Conservation (phyloP, 37 sponge, comb jelly and placozoan species). For the Hormiphora californensis region DNA sequence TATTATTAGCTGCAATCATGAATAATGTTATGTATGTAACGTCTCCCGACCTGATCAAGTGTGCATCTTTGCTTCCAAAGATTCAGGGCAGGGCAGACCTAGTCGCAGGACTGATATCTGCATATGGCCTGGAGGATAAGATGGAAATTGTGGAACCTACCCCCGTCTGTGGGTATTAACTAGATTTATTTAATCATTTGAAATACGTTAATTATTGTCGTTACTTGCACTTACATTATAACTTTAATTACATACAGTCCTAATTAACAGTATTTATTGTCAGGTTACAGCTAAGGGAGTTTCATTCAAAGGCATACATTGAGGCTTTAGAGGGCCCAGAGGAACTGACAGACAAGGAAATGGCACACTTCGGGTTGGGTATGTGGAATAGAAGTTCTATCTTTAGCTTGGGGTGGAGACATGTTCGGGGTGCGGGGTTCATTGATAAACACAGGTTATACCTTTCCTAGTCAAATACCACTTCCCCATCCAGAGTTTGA, state of each 20-base stretch:
- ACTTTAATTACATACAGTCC: no score
- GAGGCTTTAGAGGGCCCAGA: background rate
- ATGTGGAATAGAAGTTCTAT: no score
- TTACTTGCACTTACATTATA: no score
- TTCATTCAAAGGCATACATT: constrained; percentile 14
- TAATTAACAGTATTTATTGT: background rate
- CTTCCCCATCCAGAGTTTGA: constrained; percentile 67
- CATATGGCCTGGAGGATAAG: background rate
- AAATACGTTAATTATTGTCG: no score
- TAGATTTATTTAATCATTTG: background rate
- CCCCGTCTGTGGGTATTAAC: constrained; percentile 7
- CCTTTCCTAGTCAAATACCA: background rate
- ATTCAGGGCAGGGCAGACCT: background rate
- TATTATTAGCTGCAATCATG: no score
- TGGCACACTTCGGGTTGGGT: background rate
- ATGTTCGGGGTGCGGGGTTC: no score
- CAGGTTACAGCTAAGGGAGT: constrained; percentile 21
- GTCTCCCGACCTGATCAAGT: background rate
- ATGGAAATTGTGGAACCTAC: constrained; percentile 33
- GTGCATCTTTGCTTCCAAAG: constrained; percentile 7
- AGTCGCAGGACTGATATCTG: background rate
- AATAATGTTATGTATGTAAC: no score
- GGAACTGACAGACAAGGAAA: background rate
- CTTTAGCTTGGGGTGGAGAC: no score
- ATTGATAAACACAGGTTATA: background rate